Evolutionary conservation across 2,797 vertebrate genomes (phyloP).

Genomic region (Avahi laniger): DNA sequence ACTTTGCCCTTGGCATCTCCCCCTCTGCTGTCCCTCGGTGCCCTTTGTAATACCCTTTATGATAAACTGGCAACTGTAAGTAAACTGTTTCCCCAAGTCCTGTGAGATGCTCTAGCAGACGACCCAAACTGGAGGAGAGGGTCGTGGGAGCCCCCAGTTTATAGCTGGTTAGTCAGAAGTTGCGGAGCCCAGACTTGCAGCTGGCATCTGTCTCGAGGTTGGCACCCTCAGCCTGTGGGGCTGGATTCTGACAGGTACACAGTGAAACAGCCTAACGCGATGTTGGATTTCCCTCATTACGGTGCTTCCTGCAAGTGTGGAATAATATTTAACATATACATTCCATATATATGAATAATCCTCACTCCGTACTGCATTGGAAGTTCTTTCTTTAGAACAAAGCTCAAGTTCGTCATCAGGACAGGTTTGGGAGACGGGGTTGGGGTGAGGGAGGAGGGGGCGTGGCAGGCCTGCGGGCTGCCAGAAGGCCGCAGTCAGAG

Average conservation of each 20-base stretch:
- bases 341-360: not conserved
- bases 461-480: fast-evolving
- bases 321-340: not conserved
- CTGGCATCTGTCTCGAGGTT: not conserved
- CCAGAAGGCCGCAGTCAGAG: not conserved
- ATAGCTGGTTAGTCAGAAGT: not conserved
- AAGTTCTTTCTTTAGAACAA: not conserved
- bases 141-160: not conserved
- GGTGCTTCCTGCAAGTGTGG: not conserved
- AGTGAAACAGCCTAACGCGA: not conserved
- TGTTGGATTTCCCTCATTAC: not conserved
- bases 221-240: too few species aligned
- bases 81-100: not conserved
- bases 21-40: too few species aligned
- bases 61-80: not conserved
- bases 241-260: too few species aligned
- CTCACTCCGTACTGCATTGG: not conserved
- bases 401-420: not conserved
- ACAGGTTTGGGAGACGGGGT: not conserved
- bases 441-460: too few species aligned
- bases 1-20: not conserved
- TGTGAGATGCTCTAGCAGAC: not conserved
- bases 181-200: not conserved
- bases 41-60: not conserved
- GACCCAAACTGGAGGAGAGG: too few species aligned